Evolutionary conservation across 2,888 invertebrate genomes (phyloP), one percentile per base, ranked within the genome.

Genomic region (Nectonema munidae): DNA sequence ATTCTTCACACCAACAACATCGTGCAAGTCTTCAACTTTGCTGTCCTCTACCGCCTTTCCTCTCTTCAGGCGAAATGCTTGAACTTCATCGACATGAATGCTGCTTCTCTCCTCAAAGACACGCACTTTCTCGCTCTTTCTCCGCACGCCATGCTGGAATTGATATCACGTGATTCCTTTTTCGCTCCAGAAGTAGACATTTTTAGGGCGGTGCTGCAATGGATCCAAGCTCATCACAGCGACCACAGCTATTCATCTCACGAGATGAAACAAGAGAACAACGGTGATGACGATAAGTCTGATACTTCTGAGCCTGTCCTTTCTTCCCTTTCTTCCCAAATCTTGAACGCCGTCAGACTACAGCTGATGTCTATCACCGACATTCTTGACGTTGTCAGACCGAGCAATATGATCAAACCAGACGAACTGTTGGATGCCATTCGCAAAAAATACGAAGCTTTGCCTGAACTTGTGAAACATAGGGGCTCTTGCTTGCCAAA

Each of bases 101-200:
- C 89, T 0, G 55, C 61, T 0, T 72, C 75, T 38, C 66, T 89
- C 29, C 63, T 95, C 33, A 62, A 66, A 41, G 72, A 76, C 47
- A 73, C 77, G 43, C 65, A 70, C 3, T 81, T 86, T 54, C 57
- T 71, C 19, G 66, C 67, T 48, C 59, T 86, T 9, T 77, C 81
- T 35, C 67, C 69, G 64, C 64, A 64, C 47, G 71, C 81, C 0
- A 56, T 95, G 39, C 68, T 69, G 49, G 72, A 76, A 50, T 63
- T 95, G 5, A 61, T 95, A 21, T 66, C 68, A 37, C 63, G 86
- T 37, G 76, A 89, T 56, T 83, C 86, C 4, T 89, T 95, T 59
- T 89, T 74, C 60, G 83, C 79, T 0, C 69, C 72, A 1, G 95
- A 95, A 58, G 74, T 76, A 28, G 72, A 81, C 48, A 83, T 95